Conservation (phyloP, 2,888 invertebrate genomes). For the Watsonalla binaria region DNA sequence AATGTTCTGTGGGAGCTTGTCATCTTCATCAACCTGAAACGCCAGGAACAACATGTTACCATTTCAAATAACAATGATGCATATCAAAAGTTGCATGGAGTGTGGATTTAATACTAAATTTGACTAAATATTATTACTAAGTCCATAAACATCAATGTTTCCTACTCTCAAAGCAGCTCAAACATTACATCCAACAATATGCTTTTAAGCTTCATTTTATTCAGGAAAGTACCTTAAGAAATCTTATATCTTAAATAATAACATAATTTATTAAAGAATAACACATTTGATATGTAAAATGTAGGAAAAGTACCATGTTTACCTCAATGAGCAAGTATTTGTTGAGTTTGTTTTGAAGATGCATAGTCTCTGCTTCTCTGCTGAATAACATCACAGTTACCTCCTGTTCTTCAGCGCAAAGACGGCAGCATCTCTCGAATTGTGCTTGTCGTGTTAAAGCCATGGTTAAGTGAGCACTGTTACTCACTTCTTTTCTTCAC, state of each 20-base stretch:
- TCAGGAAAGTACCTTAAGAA: too few species aligned
- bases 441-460: constrained; percentile 31
- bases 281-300: background rate
- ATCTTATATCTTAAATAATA: too few species aligned
- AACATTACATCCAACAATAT: too few species aligned
- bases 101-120: too few species aligned
- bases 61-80: too few species aligned
- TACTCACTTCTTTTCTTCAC: constrained; percentile 14
- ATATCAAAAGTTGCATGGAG: too few species aligned
- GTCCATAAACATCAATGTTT: too few species aligned
- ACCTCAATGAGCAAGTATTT: constrained; percentile 84
- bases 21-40: constrained; percentile 80
- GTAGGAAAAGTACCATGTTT: constrained; percentile 10
- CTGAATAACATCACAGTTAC: constrained; percentile 82
- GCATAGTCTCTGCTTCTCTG: constrained; percentile 81
- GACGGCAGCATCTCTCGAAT: constrained; percentile 78
- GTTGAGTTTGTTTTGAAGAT: constrained; percentile 82
- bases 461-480: constrained; percentile 26
- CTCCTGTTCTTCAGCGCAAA: constrained; percentile 81
- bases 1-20: constrained; percentile 83
- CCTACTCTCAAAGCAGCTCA: too few species aligned
- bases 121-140: too few species aligned
- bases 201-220: too few species aligned
- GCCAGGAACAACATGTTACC: background rate
- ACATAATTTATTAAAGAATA: too few species aligned